Evolutionary conservation across 2,797 vertebrate species (phyloP), one percentile per base, ranked within the genome.

Genomic region (Girardinus metallicus): DNA sequence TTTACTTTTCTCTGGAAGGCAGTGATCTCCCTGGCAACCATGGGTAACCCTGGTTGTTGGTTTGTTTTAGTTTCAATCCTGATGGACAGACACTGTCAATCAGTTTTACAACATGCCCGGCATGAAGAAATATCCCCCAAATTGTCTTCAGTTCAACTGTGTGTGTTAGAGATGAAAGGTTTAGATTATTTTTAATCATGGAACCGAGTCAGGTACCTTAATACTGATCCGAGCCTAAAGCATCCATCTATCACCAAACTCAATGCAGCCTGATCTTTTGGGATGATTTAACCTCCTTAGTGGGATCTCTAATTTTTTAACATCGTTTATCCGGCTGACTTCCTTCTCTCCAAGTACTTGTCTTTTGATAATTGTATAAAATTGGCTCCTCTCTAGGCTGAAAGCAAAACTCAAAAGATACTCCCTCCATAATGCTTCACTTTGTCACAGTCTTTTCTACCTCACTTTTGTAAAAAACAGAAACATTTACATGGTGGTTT

Each of bases 341-440:
- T 60, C 53, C 53, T 44, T 60, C 15, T 41, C 26, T 60, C 55
- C 8, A 8, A 43, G 21, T 11, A 9, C 44, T 36, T 47, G 29
- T 66, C 75, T 76, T 66, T 76, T 66, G 46, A 49, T 66, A 49
- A 66, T 44, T 47, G 31, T 68, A 51, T 51, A 68, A 68, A 66
- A 62, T 29, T 16, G 8, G 23, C 31, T 68, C 5, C 75, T 36
- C 2, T 47, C 5, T 39, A 39, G 34, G 36, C 31, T 34, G 60
- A 18, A 9, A 64, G 15, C 31, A 64, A 72, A 44, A 16, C 41
- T 44, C 49, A 26, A 46, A 44, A 72, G 5, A n/a, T 46, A n/a
- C 23, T 43, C 39, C 6, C 31, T 64, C 64, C 23, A 5, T 41
- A 26, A 13, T 6, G 23, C 36, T 68, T 21, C 64, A 11, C 18